phyloP scores from a whole-genome alignment of 2,888 invertebrate species.

The Leucoma salicis region DNA sequence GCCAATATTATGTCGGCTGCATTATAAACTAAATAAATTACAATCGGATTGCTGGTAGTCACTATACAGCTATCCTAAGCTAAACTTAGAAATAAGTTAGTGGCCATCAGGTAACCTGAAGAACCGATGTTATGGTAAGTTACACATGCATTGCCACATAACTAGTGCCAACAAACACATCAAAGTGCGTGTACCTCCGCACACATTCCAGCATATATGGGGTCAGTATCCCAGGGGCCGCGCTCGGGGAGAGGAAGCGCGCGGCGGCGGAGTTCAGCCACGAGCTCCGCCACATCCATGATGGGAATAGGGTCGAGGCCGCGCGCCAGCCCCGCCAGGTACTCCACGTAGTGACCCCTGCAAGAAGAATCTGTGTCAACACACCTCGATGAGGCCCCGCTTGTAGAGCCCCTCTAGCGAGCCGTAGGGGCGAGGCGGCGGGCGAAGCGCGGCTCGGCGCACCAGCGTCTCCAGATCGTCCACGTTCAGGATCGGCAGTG shows the following conservation, averaged over 20 bases:
- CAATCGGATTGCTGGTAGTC: too few species aligned
- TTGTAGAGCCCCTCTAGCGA: constrained; percentile 85
- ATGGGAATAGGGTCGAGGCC: constrained; percentile 94
- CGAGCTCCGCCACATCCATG: constrained; percentile 92
- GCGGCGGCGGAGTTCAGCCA: constrained; percentile 92
- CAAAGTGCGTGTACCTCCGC: constrained; percentile 85
- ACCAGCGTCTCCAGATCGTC: constrained; percentile 93
- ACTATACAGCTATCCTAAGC: background rate
- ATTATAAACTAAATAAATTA: too few species aligned
- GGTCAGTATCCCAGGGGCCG: constrained; percentile 91
- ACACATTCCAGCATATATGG: constrained; percentile 91
- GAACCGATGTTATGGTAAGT: background rate
- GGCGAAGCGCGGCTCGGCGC: constrained; percentile 86
- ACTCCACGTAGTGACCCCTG: constrained; percentile 97
- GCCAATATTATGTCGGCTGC: too few species aligned
- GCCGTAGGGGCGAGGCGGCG: constrained; percentile 90
- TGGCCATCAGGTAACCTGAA: background rate
- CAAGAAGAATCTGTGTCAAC: constrained; percentile 54
- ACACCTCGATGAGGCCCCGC: constrained; percentile 84
- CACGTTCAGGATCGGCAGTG: constrained; percentile 87
- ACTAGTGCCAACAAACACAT: background rate
- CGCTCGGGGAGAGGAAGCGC: constrained; percentile 92
- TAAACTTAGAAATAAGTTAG: background rate
- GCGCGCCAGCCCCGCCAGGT: constrained; percentile 94
- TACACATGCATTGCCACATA: constrained; percentile 5